Evolutionary conservation across 2,888 invertebrate genomes (phyloP).

Genomic region (Euzophera pinguis): DNA sequence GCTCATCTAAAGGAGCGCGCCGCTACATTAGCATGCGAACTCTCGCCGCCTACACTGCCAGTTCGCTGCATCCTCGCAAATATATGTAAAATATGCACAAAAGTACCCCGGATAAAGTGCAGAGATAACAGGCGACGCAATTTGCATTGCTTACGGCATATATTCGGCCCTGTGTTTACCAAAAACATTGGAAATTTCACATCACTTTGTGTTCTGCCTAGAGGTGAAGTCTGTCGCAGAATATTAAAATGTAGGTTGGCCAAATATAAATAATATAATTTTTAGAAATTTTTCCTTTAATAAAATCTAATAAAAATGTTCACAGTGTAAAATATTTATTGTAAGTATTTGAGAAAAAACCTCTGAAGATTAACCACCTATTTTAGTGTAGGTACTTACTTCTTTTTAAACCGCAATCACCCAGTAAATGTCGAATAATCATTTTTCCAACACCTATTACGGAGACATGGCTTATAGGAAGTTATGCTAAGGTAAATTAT

Average conservation of each 20-base stretch:
- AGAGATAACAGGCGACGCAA: conserved; percentile 71
- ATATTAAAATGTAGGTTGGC: not conserved
- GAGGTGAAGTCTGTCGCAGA: not conserved
- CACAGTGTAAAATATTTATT: too few relatives aligned
- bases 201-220: conserved; percentile 27
- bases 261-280: too few relatives aligned
- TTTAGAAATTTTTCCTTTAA: too few relatives aligned
- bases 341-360: too few relatives aligned
- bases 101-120: conserved; percentile 73
- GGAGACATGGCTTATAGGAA: too few relatives aligned
- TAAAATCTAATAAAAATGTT: too few relatives aligned
- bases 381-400: too few relatives aligned
- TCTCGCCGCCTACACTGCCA: conserved; percentile 62
- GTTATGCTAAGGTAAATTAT: too few relatives aligned
- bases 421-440: too few relatives aligned
- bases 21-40: conserved; percentile 52
- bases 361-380: too few relatives aligned
- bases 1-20: not conserved
- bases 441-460: too few relatives aligned
- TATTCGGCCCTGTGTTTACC: conserved; percentile 64
- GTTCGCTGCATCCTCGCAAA: conserved; percentile 63
- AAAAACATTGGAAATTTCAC: conserved; percentile 43
- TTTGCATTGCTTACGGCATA: conserved; percentile 69
- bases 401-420: too few relatives aligned
- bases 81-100: conserved; percentile 75